Conservation (phyloP, 2,113 vertebrate species). For the Melanotaenia duboulayi region DNA sequence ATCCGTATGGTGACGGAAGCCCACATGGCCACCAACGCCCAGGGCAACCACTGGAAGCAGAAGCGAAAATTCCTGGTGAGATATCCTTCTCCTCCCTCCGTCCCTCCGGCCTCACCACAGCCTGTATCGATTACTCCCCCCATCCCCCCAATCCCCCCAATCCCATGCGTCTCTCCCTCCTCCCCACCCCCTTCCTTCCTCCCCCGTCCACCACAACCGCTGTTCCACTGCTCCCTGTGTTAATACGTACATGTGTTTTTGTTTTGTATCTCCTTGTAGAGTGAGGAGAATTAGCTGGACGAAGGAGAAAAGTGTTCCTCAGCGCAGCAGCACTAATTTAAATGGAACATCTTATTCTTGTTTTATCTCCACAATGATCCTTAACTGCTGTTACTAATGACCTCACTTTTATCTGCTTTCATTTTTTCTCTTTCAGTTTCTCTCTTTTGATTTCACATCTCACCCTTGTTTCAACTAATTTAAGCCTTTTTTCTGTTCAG, state of each 20-base stretch:
- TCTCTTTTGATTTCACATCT: slow-evolving; percentile 57
- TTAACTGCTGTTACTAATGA: slow-evolving; percentile 54
- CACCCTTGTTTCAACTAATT: slow-evolving; percentile 56
- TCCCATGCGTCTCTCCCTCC: neutral
- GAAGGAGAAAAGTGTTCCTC: slow-evolving; percentile 77
- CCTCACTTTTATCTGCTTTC: slow-evolving; percentile 43
- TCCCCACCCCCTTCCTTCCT: neutral
- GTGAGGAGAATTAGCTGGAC: slow-evolving; percentile 81
- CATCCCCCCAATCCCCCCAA: neutral
- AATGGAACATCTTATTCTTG: slow-evolving; percentile 66
- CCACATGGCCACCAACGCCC: slow-evolving; percentile 96
- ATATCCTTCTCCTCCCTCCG: slow-evolving; percentile 33
- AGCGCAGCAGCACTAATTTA: slow-evolving; percentile 77
- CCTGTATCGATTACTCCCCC: slow-evolving; percentile 37
- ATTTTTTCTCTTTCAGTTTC: slow-evolving; percentile 51
- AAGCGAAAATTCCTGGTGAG: slow-evolving; percentile 98
- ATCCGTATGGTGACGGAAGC: slow-evolving; percentile 96
- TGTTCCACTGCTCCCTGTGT: slow-evolving; percentile 67
- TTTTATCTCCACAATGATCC: slow-evolving; percentile 27
- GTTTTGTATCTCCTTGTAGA: slow-evolving; percentile 85
- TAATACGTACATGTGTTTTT: slow-evolving; percentile 80
- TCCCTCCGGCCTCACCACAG: slow-evolving; percentile 23
- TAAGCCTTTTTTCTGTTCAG: slow-evolving; percentile 57
- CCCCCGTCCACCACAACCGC: slow-evolving; percentile 42
- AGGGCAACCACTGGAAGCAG: slow-evolving; percentile 99